Evolutionary conservation across 2,797 vertebrate genomes (phyloP).

Genomic region (Nannoperca australis): DNA sequence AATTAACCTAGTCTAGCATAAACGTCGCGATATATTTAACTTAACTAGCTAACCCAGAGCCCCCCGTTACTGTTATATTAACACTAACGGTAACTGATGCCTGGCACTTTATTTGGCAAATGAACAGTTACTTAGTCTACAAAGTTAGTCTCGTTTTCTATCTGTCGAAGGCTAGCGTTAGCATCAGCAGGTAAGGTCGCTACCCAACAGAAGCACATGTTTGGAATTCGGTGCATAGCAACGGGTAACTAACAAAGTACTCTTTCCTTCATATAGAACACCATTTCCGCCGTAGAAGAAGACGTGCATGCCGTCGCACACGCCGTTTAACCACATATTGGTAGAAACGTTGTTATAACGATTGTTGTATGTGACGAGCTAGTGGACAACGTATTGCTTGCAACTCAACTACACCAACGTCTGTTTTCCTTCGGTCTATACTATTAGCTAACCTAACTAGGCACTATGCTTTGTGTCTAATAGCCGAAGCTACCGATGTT

Average conservation of each 20-base stretch:
- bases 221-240: slow-evolving; percentile 1
- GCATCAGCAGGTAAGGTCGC: neutral
- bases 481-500: neutral
- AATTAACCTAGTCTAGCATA: neutral
- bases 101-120: neutral
- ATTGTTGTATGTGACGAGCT: neutral
- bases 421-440: neutral
- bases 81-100: no score
- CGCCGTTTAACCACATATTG: neutral
- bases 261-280: neutral
- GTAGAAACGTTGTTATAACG: slow-evolving; percentile 8
- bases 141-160: neutral
- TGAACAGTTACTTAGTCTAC: neutral
- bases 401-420: neutral
- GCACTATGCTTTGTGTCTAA: fast-evolving
- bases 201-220: neutral
- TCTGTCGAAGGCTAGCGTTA: neutral
- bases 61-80: no score
- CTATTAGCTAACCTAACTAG: no score
- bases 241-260: neutral
- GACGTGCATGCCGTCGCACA: neutral
- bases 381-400: neutral
- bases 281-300: slow-evolving; percentile 68
- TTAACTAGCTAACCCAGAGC: neutral
- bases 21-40: neutral